phyloP scores from a whole-genome alignment of 2,888 invertebrate genomes.

The Electrophaes corylata region DNA sequence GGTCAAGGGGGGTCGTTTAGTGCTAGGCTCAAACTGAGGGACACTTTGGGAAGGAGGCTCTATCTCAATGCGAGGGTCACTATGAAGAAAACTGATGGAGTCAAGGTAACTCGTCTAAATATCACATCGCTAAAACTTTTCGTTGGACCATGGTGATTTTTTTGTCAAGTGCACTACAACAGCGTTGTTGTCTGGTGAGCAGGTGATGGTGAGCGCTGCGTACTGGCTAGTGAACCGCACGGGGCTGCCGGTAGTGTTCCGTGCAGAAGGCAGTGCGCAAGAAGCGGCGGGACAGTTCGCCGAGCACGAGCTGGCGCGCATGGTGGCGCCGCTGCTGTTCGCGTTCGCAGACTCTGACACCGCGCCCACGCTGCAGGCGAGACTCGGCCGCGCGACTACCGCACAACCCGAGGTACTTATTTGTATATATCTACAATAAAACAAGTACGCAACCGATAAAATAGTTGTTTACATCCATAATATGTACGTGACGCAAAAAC shows the following conservation, averaged over 20 bases:
- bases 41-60: conserved; percentile 88
- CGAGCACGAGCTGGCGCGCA: conserved; percentile 97
- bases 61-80: conserved; percentile 88
- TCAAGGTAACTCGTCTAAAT: conserved; percentile 81
- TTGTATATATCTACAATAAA: too few relatives aligned
- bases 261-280: conserved; percentile 91
- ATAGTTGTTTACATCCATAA: too few relatives aligned
- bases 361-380: conserved; percentile 88
- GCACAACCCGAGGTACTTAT: conserved; percentile 65
- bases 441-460: too few relatives aligned
- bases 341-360: conserved; percentile 96
- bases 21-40: conserved; percentile 89
- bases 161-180: too few relatives aligned
- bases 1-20: conserved; percentile 84
- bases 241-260: conserved; percentile 97
- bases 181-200: too few relatives aligned
- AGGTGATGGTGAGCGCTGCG: conserved; percentile 91
- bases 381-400: conserved; percentile 89
- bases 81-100: conserved; percentile 67
- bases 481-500: too few relatives aligned
- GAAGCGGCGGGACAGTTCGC: conserved; percentile 95
- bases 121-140: too few relatives aligned
- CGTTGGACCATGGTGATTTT: too few relatives aligned
- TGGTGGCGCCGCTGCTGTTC: conserved; percentile 96
- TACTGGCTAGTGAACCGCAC: conserved; percentile 99